These are phyloP conservation scores for Ellobius talpinus DNA, from an alignment of 2,113 vertebrate genomes.

Conservation along the genomic window DNA sequence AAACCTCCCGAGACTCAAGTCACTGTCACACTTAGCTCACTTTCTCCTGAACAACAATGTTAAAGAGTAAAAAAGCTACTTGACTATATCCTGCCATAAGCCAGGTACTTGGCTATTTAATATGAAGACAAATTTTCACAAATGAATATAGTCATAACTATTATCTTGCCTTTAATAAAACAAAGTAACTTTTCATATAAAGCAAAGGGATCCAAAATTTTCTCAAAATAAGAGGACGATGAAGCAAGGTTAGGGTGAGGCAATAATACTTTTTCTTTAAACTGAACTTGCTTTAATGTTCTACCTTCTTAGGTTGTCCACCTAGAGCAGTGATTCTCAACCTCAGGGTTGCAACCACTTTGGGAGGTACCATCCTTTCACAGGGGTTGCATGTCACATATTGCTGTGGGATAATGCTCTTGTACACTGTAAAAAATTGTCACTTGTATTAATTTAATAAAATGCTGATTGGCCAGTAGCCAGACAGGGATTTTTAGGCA, in stretches of 20 bases:
- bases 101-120: neutral
- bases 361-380: neutral
- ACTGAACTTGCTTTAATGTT: neutral
- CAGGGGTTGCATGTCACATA: too few species aligned
- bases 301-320: neutral
- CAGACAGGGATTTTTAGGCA: too few species aligned
- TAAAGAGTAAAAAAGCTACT: neutral
- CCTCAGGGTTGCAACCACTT: neutral
- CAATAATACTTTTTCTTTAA: neutral
- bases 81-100: neutral
- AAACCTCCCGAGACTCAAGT: slow-evolving; percentile 22
- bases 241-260: neutral
- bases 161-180: neutral
- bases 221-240: neutral
- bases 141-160: neutral
- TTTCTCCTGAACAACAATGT: neutral
- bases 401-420: too few species aligned
- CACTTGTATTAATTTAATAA: too few species aligned
- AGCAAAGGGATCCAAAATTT: neutral
- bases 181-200: neutral
- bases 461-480: too few species aligned
- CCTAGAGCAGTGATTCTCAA: neutral
- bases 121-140: neutral
- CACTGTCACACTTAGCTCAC: neutral
- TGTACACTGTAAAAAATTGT: too few species aligned